A percentile compares a stretch with the other conserved stretches of the same genome.
These are phyloP conservation scores for Eulithis testata DNA, from an alignment of 2,888 invertebrate species.

Conservation along the genomic window DNA sequence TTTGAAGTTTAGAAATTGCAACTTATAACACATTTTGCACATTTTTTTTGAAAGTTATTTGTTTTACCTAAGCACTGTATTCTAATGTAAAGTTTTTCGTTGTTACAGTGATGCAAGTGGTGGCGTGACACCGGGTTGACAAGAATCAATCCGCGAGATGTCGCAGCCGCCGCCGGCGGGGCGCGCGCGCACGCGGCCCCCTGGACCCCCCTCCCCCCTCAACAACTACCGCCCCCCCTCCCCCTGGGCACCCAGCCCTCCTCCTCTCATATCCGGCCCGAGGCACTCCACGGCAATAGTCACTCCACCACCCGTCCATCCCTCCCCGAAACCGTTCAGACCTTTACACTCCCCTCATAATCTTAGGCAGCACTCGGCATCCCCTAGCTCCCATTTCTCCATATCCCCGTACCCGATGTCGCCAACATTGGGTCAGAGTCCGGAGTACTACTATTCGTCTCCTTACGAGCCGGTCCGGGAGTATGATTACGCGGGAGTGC, in stretches of 20 bases:
- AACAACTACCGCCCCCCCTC: slow-evolving; percentile 90
- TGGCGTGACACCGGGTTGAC: slow-evolving; percentile 84
- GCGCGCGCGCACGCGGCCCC: slow-evolving; percentile 76
- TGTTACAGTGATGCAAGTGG: slow-evolving; percentile 81
- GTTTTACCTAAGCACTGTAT: not conserved
- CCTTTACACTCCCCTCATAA: slow-evolving; percentile 77
- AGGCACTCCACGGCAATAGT: slow-evolving; percentile 83
- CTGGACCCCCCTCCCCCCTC: slow-evolving; percentile 83
- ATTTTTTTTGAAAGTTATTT: not conserved
- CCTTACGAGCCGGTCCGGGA: slow-evolving; percentile 85
- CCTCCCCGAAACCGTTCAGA: slow-evolving; percentile 78
- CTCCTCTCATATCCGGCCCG: slow-evolving; percentile 88
- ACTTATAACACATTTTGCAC: no score
- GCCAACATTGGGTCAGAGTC: slow-evolving; percentile 85
- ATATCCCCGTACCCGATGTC: slow-evolving; percentile 82
- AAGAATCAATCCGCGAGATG: slow-evolving; percentile 79
- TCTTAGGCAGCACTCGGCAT: slow-evolving; percentile 75
- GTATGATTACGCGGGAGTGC: slow-evolving; percentile 90
- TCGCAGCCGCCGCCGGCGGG: slow-evolving; percentile 82
- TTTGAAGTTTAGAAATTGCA: no score
- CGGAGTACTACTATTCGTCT: slow-evolving; percentile 85
- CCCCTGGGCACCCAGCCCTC: slow-evolving; percentile 90
- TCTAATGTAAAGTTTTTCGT: slow-evolving; percentile 35
- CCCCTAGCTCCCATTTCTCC: slow-evolving; percentile 80
- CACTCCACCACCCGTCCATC: slow-evolving; percentile 84